These are phyloP conservation scores for Antheraea yamamai DNA, from an alignment of 2,888 invertebrate species.

Conservation along the genomic window DNA sequence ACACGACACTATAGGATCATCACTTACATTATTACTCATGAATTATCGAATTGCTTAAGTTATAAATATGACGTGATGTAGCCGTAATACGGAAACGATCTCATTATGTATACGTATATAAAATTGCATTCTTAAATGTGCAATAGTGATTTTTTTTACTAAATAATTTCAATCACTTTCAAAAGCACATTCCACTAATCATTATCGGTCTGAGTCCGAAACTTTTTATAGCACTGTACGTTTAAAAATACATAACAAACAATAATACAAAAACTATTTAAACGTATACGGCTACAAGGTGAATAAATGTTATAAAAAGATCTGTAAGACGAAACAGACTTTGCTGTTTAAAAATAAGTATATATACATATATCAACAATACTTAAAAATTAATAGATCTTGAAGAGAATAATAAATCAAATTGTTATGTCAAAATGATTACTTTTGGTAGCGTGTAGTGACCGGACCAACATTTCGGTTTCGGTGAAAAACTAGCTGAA, in stretches of 20 bases:
- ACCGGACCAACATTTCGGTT: too few species aligned
- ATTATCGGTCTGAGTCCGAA: neutral
- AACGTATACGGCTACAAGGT: neutral
- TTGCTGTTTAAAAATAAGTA: neutral
- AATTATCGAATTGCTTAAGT: too few species aligned
- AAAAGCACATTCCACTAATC: slow-evolving; percentile 1
- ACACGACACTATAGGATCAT: too few species aligned
- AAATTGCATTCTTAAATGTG: neutral
- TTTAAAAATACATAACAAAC: slow-evolving; percentile 1
- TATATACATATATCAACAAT: neutral
- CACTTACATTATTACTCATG: too few species aligned
- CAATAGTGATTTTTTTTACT: neutral
- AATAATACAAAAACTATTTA: slow-evolving; percentile 4
- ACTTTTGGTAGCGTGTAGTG: neutral
- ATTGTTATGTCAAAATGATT: neutral
- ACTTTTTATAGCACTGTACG: neutral
- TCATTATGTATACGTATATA: neutral
- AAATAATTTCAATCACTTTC: neutral
- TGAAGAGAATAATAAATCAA: neutral
- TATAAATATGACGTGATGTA: too few species aligned
- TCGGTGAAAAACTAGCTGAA: too few species aligned
- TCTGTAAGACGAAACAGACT: neutral
- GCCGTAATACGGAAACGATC: too few species aligned
- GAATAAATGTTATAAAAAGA: neutral
- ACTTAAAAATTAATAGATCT: neutral